Base-by-base conservation (phyloP, 2,113 vertebrate species). In the Tyrannus savana region DNA sequence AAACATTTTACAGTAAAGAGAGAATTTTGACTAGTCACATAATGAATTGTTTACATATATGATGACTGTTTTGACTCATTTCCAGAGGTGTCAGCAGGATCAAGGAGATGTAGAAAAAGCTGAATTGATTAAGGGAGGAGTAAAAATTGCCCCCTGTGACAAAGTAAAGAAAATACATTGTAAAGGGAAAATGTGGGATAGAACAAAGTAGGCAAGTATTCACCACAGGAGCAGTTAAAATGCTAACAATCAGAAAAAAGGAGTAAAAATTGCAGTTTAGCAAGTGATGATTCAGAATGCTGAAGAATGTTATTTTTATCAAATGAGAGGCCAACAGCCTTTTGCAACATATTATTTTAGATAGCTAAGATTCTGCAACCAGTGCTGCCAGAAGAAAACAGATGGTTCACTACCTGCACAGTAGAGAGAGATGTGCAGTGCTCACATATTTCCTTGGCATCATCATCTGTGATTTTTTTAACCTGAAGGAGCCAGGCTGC, bases 401-500 rank as follows among this genome's bases (percentile, higher is more conserved):
- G 66, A 60, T 14, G 10, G 56, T 10, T 90, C 47, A 55, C 68
- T 97, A 99, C 99, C 99, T 99, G 99, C 77, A 99, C 98, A 11
- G 98, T 64, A 37, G 98, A 99, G 87, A 99, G 98, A 23, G 98
- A 98, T 6, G 98, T 98, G 95, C 99, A 99, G 72, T 97, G 96
- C 25, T 99, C 98, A 8, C 74, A 96, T 95, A 99, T 99, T 95
- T 99, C 99, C 68, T 97, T 98, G 90, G 98, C 99, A 28, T 99
- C 99, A 0, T 98, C 99, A 31, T 99, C 99, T 10, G 99, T 99
- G 84, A 98, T 98, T 97, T 99, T 99, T 97, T 98, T 99, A 81
- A 99, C 99, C 87, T 99, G 99, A 86, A 99, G 98, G 27, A 99
- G 97, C 99, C 99, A 99, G 56, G 99, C 99, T 24, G 98, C 98